Percentiles rank a stretch among this genome's conserved stretches.
phyloP scores from a whole-genome alignment of 2,797 vertebrate genomes.

The Hoplostethus atlanticus region DNA sequence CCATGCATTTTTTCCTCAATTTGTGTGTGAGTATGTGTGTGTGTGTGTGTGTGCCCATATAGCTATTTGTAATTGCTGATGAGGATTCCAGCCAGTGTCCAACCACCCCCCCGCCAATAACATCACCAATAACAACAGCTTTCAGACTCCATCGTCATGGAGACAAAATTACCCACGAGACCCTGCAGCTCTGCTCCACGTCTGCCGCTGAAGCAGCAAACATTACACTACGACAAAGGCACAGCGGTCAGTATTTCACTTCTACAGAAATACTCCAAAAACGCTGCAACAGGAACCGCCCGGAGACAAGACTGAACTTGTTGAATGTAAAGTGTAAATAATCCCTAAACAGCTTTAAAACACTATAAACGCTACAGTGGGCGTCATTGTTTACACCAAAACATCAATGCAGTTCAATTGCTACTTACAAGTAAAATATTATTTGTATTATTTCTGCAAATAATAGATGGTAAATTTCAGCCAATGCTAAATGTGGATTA shows the following conservation, averaged over 20 bases:
- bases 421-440: too few species aligned
- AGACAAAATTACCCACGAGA: constrained; percentile 38
- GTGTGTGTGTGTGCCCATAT: not conserved
- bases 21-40: not conserved
- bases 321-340: not conserved
- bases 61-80: constrained; percentile 8
- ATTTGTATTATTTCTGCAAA: too few species aligned
- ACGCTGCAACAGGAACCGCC: too few species aligned
- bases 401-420: too few species aligned
- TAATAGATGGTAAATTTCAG: too few species aligned
- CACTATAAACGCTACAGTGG: too few species aligned
- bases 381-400: too few species aligned
- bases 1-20: not conserved
- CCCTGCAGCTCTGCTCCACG: not conserved
- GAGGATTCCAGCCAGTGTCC: not conserved
- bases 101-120: constrained; percentile 10
- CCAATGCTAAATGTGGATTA: too few species aligned
- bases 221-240: too few species aligned
- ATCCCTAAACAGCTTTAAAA: not conserved
- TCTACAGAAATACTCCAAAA: not conserved
- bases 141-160: constrained; percentile 19
- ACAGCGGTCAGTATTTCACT: not conserved
- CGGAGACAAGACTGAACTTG: not conserved
- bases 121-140: not conserved
- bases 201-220: not conserved